Conservation (phyloP, 2,797 vertebrate species). For the Chromis chromis region DNA sequence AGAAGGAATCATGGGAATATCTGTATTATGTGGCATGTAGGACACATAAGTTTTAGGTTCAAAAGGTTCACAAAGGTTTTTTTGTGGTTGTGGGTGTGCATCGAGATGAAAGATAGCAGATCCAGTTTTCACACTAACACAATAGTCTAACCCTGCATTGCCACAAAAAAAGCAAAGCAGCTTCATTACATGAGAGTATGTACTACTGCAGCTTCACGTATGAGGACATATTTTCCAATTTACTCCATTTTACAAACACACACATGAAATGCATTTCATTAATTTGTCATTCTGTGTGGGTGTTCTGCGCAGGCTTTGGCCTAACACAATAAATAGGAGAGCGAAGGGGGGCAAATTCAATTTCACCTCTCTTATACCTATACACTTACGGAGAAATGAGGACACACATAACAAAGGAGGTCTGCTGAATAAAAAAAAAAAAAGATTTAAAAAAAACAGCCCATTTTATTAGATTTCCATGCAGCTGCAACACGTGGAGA, state of each 20-base stretch:
- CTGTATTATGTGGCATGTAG: background rate
- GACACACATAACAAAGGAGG: conserved; percentile 52
- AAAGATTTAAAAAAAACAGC: background rate
- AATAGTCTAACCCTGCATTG: conserved; percentile 13
- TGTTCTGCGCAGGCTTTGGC: conserved; percentile 29
- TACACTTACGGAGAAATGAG: conserved; percentile 55
- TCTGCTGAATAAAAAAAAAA: conserved; percentile 28
- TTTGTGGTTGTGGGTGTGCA: conserved; percentile 11
- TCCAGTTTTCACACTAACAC: conserved; percentile 21
- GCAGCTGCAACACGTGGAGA: conserved; percentile 7
- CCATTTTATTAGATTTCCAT: conserved; percentile 53
- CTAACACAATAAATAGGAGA: conserved; percentile 63
- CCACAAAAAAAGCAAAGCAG: conserved; percentile 25
- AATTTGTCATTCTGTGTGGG: conserved; percentile 55
- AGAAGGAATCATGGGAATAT: conserved; percentile 10
- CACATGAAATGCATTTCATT: conserved; percentile 54
- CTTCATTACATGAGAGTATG: conserved; percentile 31
- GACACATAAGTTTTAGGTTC: background rate
- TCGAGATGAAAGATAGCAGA: conserved; percentile 5
- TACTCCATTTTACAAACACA: conserved; percentile 36
- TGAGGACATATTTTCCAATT: conserved; percentile 30
- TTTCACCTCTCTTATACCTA: conserved; percentile 64
- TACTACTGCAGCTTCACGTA: conserved; percentile 23
- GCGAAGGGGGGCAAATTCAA: conserved; percentile 55
- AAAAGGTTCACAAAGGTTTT: background rate